Evolutionary conservation across 2,888 invertebrate genomes (phyloP).

Genomic region (Brachycybe producta): DNA sequence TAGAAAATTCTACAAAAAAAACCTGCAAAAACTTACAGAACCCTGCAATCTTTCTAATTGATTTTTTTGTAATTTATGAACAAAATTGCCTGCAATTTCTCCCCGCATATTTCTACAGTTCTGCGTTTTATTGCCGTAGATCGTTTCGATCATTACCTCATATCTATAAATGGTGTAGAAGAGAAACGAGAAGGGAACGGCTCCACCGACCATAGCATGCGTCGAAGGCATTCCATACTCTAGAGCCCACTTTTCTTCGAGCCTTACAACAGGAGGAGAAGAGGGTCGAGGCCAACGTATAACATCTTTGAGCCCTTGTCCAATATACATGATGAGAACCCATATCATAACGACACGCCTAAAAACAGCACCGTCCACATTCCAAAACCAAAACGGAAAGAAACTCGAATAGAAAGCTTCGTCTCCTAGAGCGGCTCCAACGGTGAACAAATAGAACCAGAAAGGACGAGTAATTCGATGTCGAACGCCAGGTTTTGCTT

Average conservation of each 20-base stretch:
- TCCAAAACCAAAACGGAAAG: constrained; percentile 91
- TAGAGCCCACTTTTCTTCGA: constrained; percentile 75
- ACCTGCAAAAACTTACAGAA: too few species aligned
- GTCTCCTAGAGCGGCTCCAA: constrained; percentile 78
- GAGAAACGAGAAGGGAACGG: constrained; percentile 72
- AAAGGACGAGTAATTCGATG: constrained; percentile 44
- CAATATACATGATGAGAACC: constrained; percentile 71
- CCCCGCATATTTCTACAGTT: too few species aligned
- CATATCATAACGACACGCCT: constrained; percentile 68
- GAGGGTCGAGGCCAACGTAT: constrained; percentile 74
- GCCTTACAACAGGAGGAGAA: constrained; percentile 61
- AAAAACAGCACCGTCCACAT: constrained; percentile 74
- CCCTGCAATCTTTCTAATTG: too few species aligned
- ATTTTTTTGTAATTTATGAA: too few species aligned
- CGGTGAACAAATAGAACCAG: constrained; percentile 70
- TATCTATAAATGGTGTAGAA: constrained; percentile 68
- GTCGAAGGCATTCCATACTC: constrained; percentile 95
- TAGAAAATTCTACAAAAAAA: too few species aligned
- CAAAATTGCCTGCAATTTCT: too few species aligned
- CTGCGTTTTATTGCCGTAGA: too few species aligned
- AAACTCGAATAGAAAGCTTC: constrained; percentile 83
- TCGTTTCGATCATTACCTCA: too few species aligned
- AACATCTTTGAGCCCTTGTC: constrained; percentile 78
- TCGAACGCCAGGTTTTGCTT: too few species aligned
- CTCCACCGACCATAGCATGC: constrained; percentile 80